Percentiles rank a stretch among this genome's conserved stretches.
Evolutionary conservation across 2,797 vertebrate species (phyloP).

Genomic region (Echeneis naucrates): DNA sequence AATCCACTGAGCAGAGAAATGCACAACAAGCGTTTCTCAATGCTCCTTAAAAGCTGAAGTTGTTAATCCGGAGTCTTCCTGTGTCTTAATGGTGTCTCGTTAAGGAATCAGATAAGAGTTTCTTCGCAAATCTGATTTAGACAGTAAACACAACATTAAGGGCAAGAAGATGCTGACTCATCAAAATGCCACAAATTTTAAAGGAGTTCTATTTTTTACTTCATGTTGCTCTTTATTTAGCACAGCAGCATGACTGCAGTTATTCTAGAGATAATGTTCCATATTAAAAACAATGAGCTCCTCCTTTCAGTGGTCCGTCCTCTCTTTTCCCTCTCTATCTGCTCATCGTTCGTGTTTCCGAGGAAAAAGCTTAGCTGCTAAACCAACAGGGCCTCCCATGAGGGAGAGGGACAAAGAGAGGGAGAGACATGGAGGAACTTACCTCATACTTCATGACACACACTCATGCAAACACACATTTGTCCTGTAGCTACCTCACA

Average conservation of each 20-base stretch:
- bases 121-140: constrained; percentile 79
- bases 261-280: not conserved
- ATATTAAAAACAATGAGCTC: not conserved
- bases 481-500: constrained; percentile 29
- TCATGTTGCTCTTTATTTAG: not conserved
- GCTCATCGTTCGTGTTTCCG: constrained; percentile 79
- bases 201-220: constrained; percentile 26
- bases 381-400: constrained; percentile 83
- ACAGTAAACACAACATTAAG: constrained; percentile 69
- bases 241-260: not conserved
- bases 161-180: constrained; percentile 67
- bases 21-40: constrained; percentile 79
- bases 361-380: constrained; percentile 80
- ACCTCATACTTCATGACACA: constrained; percentile 79
- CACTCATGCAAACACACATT: constrained; percentile 52
- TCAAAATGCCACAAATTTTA: constrained; percentile 37
- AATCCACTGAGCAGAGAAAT: constrained; percentile 65
- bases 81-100: constrained; percentile 78
- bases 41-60: constrained; percentile 80
- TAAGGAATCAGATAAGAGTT: constrained; percentile 83
- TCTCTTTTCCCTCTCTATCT: constrained; percentile 77
- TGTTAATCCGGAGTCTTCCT: constrained; percentile 78
- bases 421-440: constrained; percentile 80
- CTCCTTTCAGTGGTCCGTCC: constrained; percentile 57
- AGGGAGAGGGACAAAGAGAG: constrained; percentile 79